Evolutionary conservation across 2,797 vertebrate species (phyloP), one percentile per base, ranked within the genome.

Genomic region (Astyanax mexicanus): DNA sequence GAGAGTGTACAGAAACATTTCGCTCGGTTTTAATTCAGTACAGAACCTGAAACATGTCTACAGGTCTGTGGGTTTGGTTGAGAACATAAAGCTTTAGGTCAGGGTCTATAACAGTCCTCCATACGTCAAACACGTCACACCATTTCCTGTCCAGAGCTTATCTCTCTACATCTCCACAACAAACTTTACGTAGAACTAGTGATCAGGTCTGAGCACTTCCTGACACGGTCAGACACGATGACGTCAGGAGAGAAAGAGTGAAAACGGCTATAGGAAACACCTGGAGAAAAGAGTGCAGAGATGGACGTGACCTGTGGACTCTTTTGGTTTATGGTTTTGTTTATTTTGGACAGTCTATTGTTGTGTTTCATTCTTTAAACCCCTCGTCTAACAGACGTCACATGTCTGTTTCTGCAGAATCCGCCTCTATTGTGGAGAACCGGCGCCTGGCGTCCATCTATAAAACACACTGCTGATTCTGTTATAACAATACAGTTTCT

Each of bases 201-300:
- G 55, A 64, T 69, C 32, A 60, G 25, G 64, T 44, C 66, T 52
- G 32, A 77, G 70, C 45, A 74, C 69, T 78, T 79, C 80, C 78
- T 49, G 66, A 71, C 67, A n/a, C 47, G 49, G 54, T 17, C 55
- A 68, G 38, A 37, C 51, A 6, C 38, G 25, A 44, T 90, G 87
- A 90, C 80, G 78, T 87, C 84, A 85, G 80, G 38, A 74, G 4
- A 17, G 13, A 64, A 47, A 47, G 82, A 79, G 84, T 77, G 83
- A 87, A 81, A 70, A 40, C 42, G 60, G 69, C 32, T 37, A 37
- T 74, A 90, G 92, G 93, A 93, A 94, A 86, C 92, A 93, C 84
- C 91, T 90, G 92, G 79, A 86, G 88, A 87, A 66, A 49, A 51
- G 49, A 75, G 38, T 40, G 32, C 12, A 72, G 79, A 83, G 87